Base-by-base conservation (phyloP, 64 coral and sea anemone species). In the Actinia tenebrosa region DNA sequence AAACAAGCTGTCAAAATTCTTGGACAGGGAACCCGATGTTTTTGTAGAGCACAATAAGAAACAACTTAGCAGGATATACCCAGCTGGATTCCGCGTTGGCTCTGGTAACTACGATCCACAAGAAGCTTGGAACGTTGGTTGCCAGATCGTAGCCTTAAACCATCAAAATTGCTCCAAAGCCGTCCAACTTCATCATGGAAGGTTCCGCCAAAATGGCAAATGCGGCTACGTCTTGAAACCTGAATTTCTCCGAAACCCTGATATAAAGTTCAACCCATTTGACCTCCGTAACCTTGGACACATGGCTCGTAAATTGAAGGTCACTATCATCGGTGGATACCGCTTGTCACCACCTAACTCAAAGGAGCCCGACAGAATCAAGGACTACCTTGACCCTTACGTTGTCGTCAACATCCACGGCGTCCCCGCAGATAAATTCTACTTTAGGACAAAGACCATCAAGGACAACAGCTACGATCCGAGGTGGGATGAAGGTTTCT, bases 131-230 rank as follows among this genome's bases (percentile, higher is more conserved):
- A 92, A 83, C 30, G 60, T 88, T 53, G 91, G 91, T 25, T 92
- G 91, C 14, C 91, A 92, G 53, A 72, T 92, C 23, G 91, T 92
- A 3, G 91, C 91, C 43, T 82, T 92, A 43, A 92, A 92, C 45
- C 82, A 88, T 52, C 91, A 92, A 75, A 84, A 44, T 17, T 27
- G 78, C 26, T 62, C 46, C 22, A 78, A 37, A 53, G 30, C 72
- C 9, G 23, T 84, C 27, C 79, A 92, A 44, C 80, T 92, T 18
- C 80, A 92, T 25, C 86, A 88, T 54, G 91, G 91, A n/a, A 88
- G 62, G 47, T 92, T 92, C 86, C 56, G 86, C 64, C 91, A 92
- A 15, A 92, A 92, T 60, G 79, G 91, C 16, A 80, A 87, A 19
- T 79, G 86, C 16, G 91, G 91, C 19, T 92, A 88, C 55, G 53